phyloP scores from a whole-genome alignment of 2,888 invertebrate species.

The Diloba caeruleocephala region DNA sequence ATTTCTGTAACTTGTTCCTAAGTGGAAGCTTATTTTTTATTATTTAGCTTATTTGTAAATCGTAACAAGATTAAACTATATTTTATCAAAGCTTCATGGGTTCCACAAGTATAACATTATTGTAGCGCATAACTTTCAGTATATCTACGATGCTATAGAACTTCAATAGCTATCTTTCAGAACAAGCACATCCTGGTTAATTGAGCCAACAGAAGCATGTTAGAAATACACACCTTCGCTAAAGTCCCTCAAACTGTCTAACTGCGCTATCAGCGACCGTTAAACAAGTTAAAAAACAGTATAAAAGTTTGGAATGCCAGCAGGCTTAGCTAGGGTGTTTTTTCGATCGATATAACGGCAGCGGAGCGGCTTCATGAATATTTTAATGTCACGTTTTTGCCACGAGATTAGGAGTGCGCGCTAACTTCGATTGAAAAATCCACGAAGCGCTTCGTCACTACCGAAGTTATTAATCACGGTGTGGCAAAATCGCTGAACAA shows the following conservation, averaged over 20 bases:
- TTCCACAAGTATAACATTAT: too few relatives aligned
- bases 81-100: too few relatives aligned
- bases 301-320: slow-evolving; percentile 25
- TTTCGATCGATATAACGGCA: slow-evolving; percentile 52
- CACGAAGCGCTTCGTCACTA: slow-evolving; percentile 62
- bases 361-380: slow-evolving; percentile 63
- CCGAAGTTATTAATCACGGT: slow-evolving; percentile 67
- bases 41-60: too few relatives aligned
- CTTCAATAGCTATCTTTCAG: background rate
- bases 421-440: slow-evolving; percentile 71
- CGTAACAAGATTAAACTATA: too few relatives aligned
- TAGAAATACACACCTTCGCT: slow-evolving; percentile 17
- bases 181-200: slow-evolving; percentile 1
- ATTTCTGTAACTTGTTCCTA: too few relatives aligned
- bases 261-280: slow-evolving; percentile 21
- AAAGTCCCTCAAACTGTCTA: slow-evolving; percentile 7
- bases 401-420: slow-evolving; percentile 48
- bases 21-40: too few relatives aligned
- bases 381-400: slow-evolving; percentile 69
- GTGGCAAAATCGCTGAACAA: slow-evolving; percentile 54
- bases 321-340: slow-evolving; percentile 34
- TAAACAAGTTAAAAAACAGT: slow-evolving; percentile 23
- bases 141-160: background rate
- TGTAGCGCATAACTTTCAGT: background rate
- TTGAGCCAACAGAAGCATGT: slow-evolving; percentile 2